Conservation (phyloP, 2,113 vertebrate species). For the Nettapus auritus region DNA sequence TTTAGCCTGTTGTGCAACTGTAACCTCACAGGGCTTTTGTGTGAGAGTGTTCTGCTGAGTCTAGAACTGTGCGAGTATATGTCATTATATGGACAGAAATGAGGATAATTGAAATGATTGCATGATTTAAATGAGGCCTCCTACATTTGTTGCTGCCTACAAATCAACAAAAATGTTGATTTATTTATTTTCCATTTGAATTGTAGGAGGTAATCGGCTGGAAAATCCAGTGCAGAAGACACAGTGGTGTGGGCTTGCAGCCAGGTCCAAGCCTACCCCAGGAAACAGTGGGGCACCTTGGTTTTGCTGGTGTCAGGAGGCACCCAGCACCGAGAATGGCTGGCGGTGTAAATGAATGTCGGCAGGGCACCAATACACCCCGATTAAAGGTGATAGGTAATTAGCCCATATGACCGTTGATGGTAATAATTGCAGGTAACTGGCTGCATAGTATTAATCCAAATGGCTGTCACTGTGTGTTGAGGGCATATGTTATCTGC, state of each 20-base stretch:
- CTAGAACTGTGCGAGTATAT: neutral
- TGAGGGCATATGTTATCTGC: neutral
- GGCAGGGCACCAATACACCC: neutral
- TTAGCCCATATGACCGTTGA: neutral
- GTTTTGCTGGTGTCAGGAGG: constrained; percentile 20
- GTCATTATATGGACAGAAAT: neutral
- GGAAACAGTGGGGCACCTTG: neutral
- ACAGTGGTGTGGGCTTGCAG: neutral
- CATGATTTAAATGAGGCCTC: neutral
- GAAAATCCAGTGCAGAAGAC: neutral
- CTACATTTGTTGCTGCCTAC: fast-evolving
- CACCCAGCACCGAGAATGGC: constrained; percentile 8
- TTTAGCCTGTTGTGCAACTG: neutral
- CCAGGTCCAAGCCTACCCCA: neutral
- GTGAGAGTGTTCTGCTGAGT: neutral
- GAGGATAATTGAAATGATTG: neutral
- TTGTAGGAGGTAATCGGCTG: constrained; percentile 8
- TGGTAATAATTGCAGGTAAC: constrained; percentile 34
- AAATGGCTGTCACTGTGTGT: fast-evolving
- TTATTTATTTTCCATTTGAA: neutral
- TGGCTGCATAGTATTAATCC: neutral
- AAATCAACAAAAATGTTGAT: neutral
- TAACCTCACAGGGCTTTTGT: neutral
- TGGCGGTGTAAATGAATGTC: constrained; percentile 7
- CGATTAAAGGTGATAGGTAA: neutral